phyloP scores from a whole-genome alignment of 2,113 vertebrate genomes.

The Lepisosteus oculatus region DNA sequence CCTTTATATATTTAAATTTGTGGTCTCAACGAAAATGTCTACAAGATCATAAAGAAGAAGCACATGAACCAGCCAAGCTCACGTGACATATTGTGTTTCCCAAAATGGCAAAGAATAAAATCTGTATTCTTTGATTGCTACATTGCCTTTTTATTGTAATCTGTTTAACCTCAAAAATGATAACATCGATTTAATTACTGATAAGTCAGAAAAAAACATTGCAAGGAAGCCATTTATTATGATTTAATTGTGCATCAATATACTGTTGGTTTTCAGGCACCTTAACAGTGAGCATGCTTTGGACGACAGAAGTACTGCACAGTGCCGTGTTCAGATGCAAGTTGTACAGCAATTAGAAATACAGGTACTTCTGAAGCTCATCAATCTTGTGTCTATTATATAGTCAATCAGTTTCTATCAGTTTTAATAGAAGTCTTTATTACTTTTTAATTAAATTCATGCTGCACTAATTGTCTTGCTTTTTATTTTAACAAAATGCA shows the following conservation, averaged over 20 bases:
- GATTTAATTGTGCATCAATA: constrained; percentile 20
- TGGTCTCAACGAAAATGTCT: no score
- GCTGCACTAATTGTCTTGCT: constrained; percentile 59
- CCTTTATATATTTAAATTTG: no score
- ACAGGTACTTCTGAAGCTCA: constrained; percentile 75
- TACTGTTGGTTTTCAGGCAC: constrained; percentile 72
- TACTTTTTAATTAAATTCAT: constrained; percentile 71
- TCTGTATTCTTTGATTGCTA: no score
- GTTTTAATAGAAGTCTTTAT: constrained; percentile 61
- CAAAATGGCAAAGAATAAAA: no score
- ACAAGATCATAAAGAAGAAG: no score
- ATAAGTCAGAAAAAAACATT: no score
- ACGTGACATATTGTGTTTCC: no score
- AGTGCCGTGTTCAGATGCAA: constrained; percentile 98
- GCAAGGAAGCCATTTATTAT: no score
- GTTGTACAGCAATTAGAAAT: constrained; percentile 98
- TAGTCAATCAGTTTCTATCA: background rate
- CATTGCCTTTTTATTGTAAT: no score
- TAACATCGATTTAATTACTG: no score
- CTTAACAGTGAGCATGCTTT: constrained; percentile 96
- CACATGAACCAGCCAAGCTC: no score
- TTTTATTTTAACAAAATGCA: constrained; percentile 58
- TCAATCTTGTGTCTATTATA: background rate
- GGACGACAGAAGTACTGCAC: constrained; percentile 96
- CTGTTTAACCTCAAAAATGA: no score